A percentile compares a stretch with the other conserved stretches of the same genome.
Evolutionary conservation across 2,888 invertebrate genomes (phyloP).

Genomic region (Dugesia japonica): DNA sequence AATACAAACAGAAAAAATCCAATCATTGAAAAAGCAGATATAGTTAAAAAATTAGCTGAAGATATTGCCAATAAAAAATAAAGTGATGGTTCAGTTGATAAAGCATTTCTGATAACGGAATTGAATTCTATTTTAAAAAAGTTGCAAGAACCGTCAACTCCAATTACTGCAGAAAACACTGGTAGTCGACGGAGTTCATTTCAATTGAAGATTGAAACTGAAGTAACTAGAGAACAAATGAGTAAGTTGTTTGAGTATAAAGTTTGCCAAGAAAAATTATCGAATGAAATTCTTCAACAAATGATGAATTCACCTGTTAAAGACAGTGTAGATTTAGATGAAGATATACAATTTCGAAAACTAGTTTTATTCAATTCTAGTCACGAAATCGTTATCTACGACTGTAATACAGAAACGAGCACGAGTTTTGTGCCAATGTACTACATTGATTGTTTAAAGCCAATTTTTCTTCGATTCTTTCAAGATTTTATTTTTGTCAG

Average conservation of each 20-base stretch:
- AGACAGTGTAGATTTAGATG: neutral
- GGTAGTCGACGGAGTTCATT: neutral
- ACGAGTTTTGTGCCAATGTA: neutral
- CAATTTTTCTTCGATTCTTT: slow-evolving; percentile 2
- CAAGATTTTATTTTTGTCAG: slow-evolving; percentile 3
- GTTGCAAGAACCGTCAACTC: neutral
- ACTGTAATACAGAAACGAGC: neutral
- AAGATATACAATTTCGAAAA: neutral
- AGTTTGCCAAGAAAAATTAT: neutral
- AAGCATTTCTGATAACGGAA: slow-evolving; percentile 23
- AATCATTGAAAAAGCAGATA: slow-evolving; percentile 22
- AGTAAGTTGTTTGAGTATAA: neutral
- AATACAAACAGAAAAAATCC: neutral
- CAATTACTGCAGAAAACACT: neutral
- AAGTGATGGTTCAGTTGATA: slow-evolving; percentile 6
- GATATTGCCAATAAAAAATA: slow-evolving; percentile 13
- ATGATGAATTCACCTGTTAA: neutral
- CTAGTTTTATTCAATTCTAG: neutral
- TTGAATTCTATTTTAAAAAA: slow-evolving; percentile 9
- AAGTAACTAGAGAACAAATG: slow-evolving; percentile 15
- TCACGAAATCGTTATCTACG: neutral
- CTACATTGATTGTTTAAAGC: neutral
- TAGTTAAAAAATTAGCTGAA: slow-evolving; percentile 21
- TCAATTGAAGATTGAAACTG: slow-evolving; percentile 6
- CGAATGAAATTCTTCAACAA: neutral